These are phyloP conservation scores for Ostrea denselamellosa DNA, from an alignment of 1,140 invertebrate species.

Conservation along the genomic window DNA sequence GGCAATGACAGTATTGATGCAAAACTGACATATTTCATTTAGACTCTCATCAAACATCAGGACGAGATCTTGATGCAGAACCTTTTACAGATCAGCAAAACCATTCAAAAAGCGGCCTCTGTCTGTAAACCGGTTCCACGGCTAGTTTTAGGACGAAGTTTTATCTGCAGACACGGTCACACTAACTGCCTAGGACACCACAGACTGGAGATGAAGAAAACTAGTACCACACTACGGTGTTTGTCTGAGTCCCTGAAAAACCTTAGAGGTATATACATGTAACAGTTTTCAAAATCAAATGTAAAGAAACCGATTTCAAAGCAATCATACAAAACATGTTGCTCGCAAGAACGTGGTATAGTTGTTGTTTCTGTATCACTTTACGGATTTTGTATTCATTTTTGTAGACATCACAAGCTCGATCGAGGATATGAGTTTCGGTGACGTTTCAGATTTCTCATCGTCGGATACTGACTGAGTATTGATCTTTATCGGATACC, in stretches of 20 bases:
- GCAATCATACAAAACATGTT: not conserved
- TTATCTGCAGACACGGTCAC: not conserved
- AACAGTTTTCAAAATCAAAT: no score
- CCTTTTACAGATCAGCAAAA: not conserved
- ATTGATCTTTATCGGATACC: not conserved
- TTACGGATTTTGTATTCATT: not conserved
- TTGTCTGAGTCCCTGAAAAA: not conserved
- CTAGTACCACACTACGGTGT: not conserved
- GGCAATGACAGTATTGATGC: not conserved
- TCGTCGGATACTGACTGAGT: not conserved
- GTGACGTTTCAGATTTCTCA: not conserved
- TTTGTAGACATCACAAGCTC: not conserved
- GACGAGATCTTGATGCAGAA: not conserved
- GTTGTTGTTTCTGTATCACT: not conserved
- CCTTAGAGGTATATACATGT: not conserved
- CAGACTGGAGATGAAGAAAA: not conserved
- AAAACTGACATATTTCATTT: not conserved
- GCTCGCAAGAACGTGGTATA: no score
- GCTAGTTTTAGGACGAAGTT: not conserved
- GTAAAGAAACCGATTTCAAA: not conserved
- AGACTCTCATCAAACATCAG: not conserved
- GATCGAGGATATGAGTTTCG: not conserved
- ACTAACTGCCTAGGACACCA: not conserved
- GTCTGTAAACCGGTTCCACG: not conserved
- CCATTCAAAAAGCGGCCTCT: not conserved